A percentile compares a stretch with the other conserved stretches of the same genome.
phyloP scores from a whole-genome alignment of 2,113 vertebrate genomes.

The Zeus faber region DNA sequence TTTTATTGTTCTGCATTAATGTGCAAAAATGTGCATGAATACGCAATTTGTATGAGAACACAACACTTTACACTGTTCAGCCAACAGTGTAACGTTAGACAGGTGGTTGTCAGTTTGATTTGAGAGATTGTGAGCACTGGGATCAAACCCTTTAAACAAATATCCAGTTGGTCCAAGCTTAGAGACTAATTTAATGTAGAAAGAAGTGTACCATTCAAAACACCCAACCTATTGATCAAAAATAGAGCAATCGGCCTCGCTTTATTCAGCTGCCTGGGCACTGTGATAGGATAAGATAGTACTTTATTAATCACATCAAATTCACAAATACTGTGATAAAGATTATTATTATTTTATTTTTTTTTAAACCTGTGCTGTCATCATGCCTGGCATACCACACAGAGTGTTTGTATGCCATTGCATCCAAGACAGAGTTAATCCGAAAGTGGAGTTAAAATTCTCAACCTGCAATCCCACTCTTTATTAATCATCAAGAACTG shows the following conservation, averaged over 20 bases:
- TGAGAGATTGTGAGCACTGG: neutral
- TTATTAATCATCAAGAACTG: too few species aligned
- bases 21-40: neutral
- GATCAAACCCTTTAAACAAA: slow-evolving; percentile 26
- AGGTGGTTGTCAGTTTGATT: neutral
- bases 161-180: slow-evolving; percentile 9
- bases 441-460: too few species aligned
- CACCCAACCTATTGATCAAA: slow-evolving; percentile 14
- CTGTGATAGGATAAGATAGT: too few species aligned
- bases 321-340: neutral
- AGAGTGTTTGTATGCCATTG: too few species aligned
- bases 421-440: too few species aligned
- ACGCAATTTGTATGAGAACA: neutral
- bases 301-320: neutral
- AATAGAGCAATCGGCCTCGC: slow-evolving; percentile 8
- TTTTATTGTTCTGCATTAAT: neutral
- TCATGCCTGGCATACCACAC: too few species aligned
- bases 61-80: neutral
- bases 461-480: too few species aligned
- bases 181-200: slow-evolving; percentile 25
- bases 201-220: slow-evolving; percentile 29
- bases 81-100: neutral
- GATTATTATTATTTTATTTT: too few species aligned
- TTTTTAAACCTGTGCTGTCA: too few species aligned
- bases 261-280: neutral